A percentile compares a stretch with the other conserved stretches of the same genome.
Evolutionary conservation across 92 coral and sea anemone genomes (phyloP).

Genomic region (Anthopleura xanthogrammica): DNA sequence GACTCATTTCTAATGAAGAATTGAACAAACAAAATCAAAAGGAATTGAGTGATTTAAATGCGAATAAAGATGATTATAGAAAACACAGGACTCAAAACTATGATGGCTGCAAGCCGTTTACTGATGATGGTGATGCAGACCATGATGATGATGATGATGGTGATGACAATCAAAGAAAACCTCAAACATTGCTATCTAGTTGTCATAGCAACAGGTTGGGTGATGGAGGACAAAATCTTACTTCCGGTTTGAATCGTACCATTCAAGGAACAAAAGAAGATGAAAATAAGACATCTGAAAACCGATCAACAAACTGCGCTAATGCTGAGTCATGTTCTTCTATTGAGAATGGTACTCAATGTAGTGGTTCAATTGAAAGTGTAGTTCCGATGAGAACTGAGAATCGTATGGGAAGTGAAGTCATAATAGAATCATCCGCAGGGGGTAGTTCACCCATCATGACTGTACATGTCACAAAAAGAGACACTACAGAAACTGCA

Average conservation of each 20-base stretch:
- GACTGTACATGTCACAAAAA: conserved; percentile 27
- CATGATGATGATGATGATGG: conserved; percentile 38
- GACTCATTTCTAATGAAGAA: neutral
- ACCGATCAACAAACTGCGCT: neutral
- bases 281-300: neutral
- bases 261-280: neutral
- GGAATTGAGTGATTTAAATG: neutral
- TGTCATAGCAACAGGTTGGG: neutral
- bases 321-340: neutral
- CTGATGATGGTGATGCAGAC: conserved; percentile 12
- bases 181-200: neutral
- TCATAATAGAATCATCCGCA: neutral
- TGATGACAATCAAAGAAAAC: conserved; percentile 19
- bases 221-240: neutral
- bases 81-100: neutral
- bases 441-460: neutral
- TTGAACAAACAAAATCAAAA: neutral
- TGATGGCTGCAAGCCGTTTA: conserved; percentile 41
- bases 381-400: neutral
- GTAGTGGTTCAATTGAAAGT: neutral
- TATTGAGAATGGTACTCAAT: neutral
- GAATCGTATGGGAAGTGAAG: neutral
- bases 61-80: neutral
- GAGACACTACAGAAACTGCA: neutral
- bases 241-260: neutral